Base-by-base conservation (phyloP, 2,113 vertebrate species). In the Chascanopsetta lugubris region DNA sequence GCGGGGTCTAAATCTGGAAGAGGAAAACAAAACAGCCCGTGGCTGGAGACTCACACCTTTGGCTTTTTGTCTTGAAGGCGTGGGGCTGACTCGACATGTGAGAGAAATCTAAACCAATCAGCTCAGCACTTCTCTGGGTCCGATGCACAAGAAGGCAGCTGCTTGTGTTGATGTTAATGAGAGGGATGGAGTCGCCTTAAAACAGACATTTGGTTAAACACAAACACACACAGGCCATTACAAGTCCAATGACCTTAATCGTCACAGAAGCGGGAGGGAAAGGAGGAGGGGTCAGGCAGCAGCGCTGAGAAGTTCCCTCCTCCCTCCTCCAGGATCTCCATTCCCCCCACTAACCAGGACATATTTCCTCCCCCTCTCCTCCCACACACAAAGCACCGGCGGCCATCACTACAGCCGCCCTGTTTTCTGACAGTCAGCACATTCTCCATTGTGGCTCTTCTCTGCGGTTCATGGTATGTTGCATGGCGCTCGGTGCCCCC, bases 371-470 rank as follows among this genome's bases (percentile, higher is more conserved):
- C 54, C 79, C 79, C 79, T 38, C 48, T 10, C 5, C 70, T 53
- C 61, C 55, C 47, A 71, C 60, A 43, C 75, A 85, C 80, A 87
- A 77, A 87, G 76, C 83, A 76, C 62, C 66, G 49, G 34, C 61
- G 3, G 71, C 76, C 21, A 74, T 77, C 73, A 66, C 61, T 76
- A 67, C 69, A 24, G 58, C 49, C 38, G n/a, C 20, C 3, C 9
- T 10, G 60, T 83, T 86, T 83, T 50, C 70, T 59, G 38, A 8
- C 38, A 0, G 76, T 87, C 89, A 89, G 89, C 87, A 88, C 82
- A 87, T 88, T 90, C 77, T 79, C 72, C 60, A 64, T 55, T 63
- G 74, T 85, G 46, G 55, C 29, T 38, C 60, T 75, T 76, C 68
- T 77, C 74, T 85, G 61, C 75, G 61, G 71, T 78, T 79, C 72